These are phyloP conservation scores for Oxycera nigricornis DNA, from an alignment of 2,888 invertebrate species.

Conservation along the genomic window DNA sequence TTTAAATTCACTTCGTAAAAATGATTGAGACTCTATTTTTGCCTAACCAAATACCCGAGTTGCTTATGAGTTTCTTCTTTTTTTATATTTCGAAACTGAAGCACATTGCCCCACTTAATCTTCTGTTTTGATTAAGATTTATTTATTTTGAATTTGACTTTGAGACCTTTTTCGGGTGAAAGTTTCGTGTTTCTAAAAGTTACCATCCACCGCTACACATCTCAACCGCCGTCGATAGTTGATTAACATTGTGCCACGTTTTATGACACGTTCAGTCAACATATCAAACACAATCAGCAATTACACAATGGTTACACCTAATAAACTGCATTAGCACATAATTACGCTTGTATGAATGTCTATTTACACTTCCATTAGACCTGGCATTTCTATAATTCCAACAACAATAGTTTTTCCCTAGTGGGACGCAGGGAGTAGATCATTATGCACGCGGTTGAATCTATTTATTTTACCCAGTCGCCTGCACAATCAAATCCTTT, in stretches of 20 bases:
- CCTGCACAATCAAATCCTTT: not conserved
- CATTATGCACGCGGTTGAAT: not conserved
- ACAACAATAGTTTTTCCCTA: slow-evolving; percentile 28
- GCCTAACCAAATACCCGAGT: too few relatives aligned
- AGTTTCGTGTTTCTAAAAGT: too few relatives aligned
- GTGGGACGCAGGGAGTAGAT: slow-evolving; percentile 1
- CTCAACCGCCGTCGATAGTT: too few relatives aligned
- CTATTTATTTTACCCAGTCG: not conserved
- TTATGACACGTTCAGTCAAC: slow-evolving; percentile 38
- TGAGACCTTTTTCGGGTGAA: too few relatives aligned
- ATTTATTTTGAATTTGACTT: too few relatives aligned
- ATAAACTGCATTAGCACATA: slow-evolving; percentile 39
- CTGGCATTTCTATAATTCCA: slow-evolving; percentile 26
- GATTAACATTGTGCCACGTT: slow-evolving; percentile 26
- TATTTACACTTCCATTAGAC: slow-evolving; percentile 40
- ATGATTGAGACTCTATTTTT: too few relatives aligned
- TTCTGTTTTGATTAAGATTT: too few relatives aligned
- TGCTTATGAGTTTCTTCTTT: too few relatives aligned
- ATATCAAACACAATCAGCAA: slow-evolving; percentile 25
- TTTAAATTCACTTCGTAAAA: too few relatives aligned
- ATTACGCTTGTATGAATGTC: slow-evolving; percentile 31
- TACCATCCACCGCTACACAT: too few relatives aligned
- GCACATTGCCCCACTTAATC: too few relatives aligned
- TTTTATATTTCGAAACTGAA: too few relatives aligned
- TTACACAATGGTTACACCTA: slow-evolving; percentile 40